phyloP scores from a whole-genome alignment of 2,113 vertebrate species.

The Desmodus rotundus region DNA sequence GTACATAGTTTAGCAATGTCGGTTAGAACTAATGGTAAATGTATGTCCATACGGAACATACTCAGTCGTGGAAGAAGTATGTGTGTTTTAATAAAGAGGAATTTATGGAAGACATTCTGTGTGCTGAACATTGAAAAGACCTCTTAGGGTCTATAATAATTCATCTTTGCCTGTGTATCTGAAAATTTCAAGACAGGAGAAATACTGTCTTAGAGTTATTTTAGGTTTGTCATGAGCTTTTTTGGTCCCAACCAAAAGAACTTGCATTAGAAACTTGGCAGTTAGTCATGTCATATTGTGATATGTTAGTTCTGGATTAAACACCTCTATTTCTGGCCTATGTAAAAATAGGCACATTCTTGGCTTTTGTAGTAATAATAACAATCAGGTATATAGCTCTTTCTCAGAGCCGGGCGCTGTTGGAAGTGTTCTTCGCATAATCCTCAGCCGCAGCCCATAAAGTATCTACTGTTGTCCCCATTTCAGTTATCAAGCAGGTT shows the following conservation, averaged over 20 bases:
- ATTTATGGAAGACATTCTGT: neutral
- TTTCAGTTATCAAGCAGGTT: neutral
- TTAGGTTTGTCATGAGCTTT: neutral
- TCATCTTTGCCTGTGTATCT: neutral
- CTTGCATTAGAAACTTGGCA: neutral
- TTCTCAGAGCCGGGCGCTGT: neutral
- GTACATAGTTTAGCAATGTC: neutral
- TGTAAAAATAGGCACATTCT: neutral
- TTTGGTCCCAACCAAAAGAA: neutral
- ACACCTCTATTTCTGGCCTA: neutral
- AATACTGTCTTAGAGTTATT: neutral
- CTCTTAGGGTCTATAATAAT: neutral
- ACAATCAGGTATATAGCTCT: neutral
- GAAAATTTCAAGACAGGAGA: neutral
- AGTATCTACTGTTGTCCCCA: no score
- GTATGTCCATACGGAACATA: neutral
- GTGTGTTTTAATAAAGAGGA: neutral
- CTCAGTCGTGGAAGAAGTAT: neutral
- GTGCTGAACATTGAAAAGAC: neutral
- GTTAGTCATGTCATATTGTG: neutral
- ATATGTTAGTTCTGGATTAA: slow-evolving; percentile 24
- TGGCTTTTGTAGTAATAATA: neutral
- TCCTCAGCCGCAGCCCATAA: neutral
- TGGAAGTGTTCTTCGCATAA: neutral
- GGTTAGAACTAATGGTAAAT: neutral